Percentiles rank a stretch among this genome's conserved stretches.
phyloP scores from a whole-genome alignment of 2,113 vertebrate genomes.

The Lepidothrix coronata region DNA sequence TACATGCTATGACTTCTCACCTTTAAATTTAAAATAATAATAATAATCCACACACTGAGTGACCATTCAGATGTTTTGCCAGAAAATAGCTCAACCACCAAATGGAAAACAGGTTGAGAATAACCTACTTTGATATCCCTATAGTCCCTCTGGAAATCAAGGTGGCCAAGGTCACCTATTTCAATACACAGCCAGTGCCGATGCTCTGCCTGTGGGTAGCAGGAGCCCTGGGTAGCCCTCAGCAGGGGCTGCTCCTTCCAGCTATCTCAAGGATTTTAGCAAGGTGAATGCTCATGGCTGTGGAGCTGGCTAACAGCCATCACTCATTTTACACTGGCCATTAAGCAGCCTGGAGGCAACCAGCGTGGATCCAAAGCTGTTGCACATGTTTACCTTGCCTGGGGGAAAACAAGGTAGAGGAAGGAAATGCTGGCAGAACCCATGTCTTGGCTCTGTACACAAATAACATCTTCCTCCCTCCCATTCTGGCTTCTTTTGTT shows the following conservation, averaged over 20 bases:
- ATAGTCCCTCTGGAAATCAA: neutral
- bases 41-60: neutral
- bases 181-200: fast-evolving
- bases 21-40: neutral
- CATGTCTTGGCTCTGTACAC: neutral
- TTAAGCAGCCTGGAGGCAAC: constrained; percentile 19
- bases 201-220: neutral
- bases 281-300: neutral
- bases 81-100: neutral
- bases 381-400: neutral
- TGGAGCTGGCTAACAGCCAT: neutral
- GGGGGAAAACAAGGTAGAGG: neutral
- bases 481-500: neutral
- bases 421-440: neutral
- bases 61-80: neutral
- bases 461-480: neutral
- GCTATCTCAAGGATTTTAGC: constrained; percentile 18
- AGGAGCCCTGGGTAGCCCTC: neutral
- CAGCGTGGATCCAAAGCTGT: neutral
- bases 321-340: neutral
- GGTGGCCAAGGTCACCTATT: neutral
- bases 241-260: neutral
- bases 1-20: neutral
- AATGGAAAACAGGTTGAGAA: neutral
- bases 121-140: neutral